These are phyloP conservation scores for Mizuhopecten yessoensis DNA, from an alignment of 1,140 invertebrate genomes.

Conservation along the genomic window DNA sequence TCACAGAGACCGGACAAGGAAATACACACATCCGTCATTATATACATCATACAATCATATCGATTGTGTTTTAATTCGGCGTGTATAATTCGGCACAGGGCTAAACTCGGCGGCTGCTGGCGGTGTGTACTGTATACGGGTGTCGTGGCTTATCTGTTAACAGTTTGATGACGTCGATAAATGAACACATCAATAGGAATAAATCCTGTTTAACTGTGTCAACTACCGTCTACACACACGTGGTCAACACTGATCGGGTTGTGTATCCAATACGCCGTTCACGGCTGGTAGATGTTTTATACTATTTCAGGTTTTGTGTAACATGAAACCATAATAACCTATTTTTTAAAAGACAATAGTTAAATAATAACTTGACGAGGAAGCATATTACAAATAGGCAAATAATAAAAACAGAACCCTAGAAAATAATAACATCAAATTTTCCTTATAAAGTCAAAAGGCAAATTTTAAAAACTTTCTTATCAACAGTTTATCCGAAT, in stretches of 20 bases:
- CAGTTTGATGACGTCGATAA: slow-evolving; percentile 37
- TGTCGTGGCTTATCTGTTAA: not conserved
- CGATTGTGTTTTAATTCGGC: slow-evolving; percentile 4
- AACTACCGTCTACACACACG: not conserved
- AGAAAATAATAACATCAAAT: not conserved
- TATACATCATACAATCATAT: not conserved
- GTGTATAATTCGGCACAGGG: not conserved
- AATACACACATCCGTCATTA: not conserved
- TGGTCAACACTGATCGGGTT: not conserved
- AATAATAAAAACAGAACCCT: not conserved
- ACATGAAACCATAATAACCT: not conserved
- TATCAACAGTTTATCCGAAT: not conserved
- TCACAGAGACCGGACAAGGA: not conserved
- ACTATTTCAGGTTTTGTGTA: not conserved
- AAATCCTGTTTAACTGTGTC: not conserved
- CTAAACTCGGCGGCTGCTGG: not conserved
- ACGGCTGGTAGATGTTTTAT: not conserved
- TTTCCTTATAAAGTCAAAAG: not conserved
- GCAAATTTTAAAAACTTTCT: not conserved
- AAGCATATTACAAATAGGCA: not conserved
- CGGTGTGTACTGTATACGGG: not conserved
- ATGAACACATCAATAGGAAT: not conserved
- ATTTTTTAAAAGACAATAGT: not conserved
- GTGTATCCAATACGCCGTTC: not conserved
- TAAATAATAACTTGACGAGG: not conserved